Conservation (phyloP, 2,797 vertebrate species). For the Pseudochirops corinnae region DNA sequence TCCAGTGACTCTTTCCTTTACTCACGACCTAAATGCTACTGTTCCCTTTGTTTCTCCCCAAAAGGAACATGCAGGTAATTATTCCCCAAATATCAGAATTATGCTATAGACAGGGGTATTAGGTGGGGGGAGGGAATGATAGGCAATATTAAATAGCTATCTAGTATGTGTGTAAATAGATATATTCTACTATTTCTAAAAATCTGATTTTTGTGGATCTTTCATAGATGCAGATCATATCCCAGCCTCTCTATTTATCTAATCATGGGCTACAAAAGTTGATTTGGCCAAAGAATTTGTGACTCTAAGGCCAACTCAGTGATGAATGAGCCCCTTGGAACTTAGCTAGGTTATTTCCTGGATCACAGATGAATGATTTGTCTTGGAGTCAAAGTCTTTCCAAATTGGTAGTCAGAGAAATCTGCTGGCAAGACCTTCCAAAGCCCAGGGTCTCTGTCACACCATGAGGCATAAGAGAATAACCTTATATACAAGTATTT, state of each 20-base stretch:
- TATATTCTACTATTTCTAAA: background rate
- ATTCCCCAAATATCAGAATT: slow-evolving; percentile 41
- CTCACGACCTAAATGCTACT: slow-evolving; percentile 19
- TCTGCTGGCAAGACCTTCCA: background rate
- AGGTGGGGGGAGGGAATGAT: background rate
- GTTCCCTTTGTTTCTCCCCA: slow-evolving; percentile 32
- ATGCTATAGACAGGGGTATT: background rate
- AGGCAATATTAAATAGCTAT: background rate
- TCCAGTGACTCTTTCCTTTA: slow-evolving; percentile 22
- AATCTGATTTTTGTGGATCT: background rate
- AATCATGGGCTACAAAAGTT: background rate
- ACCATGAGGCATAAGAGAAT: background rate
- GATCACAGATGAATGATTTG: background rate
- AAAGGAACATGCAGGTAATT: slow-evolving; percentile 38
- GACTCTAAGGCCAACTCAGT: background rate
- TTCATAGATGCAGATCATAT: background rate
- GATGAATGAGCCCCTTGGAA: background rate
- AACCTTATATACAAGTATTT: background rate
- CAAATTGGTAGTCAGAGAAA: background rate
- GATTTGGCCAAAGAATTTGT: background rate
- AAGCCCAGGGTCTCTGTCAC: background rate
- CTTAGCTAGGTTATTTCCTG: background rate
- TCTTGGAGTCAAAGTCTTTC: background rate
- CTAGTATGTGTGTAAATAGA: background rate
- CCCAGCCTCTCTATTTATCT: background rate